A percentile compares a stretch with the other conserved stretches of the same genome.
Conservation (phyloP, 2,888 invertebrate species). For the Diabrotica balteata region DNA sequence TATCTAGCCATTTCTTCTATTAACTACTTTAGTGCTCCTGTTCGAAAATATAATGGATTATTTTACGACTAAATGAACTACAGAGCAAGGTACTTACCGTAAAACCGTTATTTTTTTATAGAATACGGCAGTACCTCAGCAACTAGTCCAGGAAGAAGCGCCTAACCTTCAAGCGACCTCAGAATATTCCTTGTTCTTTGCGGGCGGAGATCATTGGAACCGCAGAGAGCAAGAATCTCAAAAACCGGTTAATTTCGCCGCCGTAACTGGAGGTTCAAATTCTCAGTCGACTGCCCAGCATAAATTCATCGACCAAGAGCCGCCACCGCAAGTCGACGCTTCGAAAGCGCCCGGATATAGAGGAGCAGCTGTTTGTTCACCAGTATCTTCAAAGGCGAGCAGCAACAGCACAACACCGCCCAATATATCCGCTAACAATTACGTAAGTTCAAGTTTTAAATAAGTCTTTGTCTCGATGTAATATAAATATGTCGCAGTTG, state of each 20-base stretch:
- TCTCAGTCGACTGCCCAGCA: conserved; percentile 51
- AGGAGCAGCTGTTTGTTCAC: conserved; percentile 79
- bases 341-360: conserved; percentile 92
- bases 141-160: conserved; percentile 27
- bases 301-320: conserved; percentile 65
- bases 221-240: conserved; percentile 63
- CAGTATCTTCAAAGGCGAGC: conserved; percentile 71
- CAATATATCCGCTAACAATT: conserved; percentile 51
- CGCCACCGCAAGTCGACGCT: conserved; percentile 76
- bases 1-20: no score
- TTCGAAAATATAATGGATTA: no score
- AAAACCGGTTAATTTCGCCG: conserved; percentile 75
- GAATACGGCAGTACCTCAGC: conserved; percentile 10
- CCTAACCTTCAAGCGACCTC: conserved; percentile 62
- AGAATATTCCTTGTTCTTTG: conserved; percentile 90
- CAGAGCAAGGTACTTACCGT: no score
- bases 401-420: conserved; percentile 66
- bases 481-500: no score
- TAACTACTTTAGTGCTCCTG: no score
- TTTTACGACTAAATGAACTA: no score
- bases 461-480: neutral
- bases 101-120: neutral
- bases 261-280: conserved; percentile 67
- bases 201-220: conserved; percentile 70
- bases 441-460: conserved; percentile 3